These are phyloP conservation scores for Aculops lycopersici DNA, from an alignment of 1,140 invertebrate genomes.

Conservation along the genomic window DNA sequence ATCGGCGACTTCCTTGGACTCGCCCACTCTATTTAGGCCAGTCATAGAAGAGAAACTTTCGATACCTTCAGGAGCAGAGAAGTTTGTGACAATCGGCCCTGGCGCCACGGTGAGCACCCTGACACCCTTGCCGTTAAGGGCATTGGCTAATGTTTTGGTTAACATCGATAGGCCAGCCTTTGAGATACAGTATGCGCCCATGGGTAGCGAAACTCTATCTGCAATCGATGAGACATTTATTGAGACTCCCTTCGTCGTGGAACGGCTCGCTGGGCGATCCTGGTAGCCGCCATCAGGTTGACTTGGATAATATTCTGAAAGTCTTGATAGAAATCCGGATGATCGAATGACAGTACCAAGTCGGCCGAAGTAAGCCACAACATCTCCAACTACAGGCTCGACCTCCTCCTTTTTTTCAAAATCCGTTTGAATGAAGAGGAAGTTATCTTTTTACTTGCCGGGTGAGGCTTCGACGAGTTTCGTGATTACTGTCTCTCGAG, in stretches of 20 bases:
- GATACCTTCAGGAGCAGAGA: background rate
- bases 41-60: background rate
- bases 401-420: conserved; percentile 10
- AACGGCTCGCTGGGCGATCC: conserved; percentile 42
- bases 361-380: conserved; percentile 24
- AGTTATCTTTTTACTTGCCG: background rate
- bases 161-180: background rate
- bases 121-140: background rate
- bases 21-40: background rate
- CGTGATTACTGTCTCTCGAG: conserved; percentile 25
- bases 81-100: background rate
- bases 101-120: background rate
- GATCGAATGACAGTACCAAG: conserved; percentile 21
- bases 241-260: conserved; percentile 48
- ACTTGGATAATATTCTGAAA: conserved; percentile 2
- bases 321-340: background rate
- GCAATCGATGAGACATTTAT: conserved; percentile 30
- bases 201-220: background rate
- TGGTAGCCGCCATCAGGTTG: conserved; percentile 25
- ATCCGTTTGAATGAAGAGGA: too few species aligned
- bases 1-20: background rate
- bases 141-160: background rate
- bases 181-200: background rate
- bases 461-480: conserved; percentile 22
- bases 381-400: conserved; percentile 12